A percentile compares a stretch with the other conserved stretches of the same genome.
Evolutionary conservation across 2,888 invertebrate species (phyloP).

Genomic region (Sepiola atlantica): DNA sequence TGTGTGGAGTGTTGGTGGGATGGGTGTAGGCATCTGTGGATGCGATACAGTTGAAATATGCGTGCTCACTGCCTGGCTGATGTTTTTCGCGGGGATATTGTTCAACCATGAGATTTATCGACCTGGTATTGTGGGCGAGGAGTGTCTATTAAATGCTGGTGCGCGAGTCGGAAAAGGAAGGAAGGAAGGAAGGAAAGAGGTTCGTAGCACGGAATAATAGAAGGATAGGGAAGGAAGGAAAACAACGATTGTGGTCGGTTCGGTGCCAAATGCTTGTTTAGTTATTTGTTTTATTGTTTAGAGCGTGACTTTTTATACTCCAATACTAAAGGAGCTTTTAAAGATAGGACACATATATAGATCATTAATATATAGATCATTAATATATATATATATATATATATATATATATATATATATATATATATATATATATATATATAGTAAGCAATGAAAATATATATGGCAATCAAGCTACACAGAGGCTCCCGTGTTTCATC

Average conservation of each 20-base stretch:
- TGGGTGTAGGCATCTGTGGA: not conserved
- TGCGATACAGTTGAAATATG: not conserved
- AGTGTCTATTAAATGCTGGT: too few species aligned
- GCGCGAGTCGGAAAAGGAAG: not conserved
- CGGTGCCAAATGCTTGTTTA: not conserved
- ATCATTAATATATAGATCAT: too few species aligned
- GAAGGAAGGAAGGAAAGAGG: too few species aligned
- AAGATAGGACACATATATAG: too few species aligned
- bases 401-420: too few species aligned
- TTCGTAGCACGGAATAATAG: not conserved
- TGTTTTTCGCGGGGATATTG: not conserved
- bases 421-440: too few species aligned
- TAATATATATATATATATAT: too few species aligned
- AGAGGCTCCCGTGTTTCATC: too few species aligned
- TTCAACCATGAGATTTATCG: not conserved
- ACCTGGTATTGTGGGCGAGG: not conserved
- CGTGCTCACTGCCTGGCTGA: not conserved
- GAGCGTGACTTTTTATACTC: too few species aligned
- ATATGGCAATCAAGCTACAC: too few species aligned
- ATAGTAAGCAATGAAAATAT: too few species aligned
- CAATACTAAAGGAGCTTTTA: too few species aligned
- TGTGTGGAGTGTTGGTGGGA: accelerated
- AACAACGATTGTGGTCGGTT: not conserved
- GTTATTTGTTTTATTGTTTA: not conserved
- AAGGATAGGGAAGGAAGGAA: not conserved